Base-by-base conservation (phyloP, 2,888 invertebrate species). In the Mantis religiosa region DNA sequence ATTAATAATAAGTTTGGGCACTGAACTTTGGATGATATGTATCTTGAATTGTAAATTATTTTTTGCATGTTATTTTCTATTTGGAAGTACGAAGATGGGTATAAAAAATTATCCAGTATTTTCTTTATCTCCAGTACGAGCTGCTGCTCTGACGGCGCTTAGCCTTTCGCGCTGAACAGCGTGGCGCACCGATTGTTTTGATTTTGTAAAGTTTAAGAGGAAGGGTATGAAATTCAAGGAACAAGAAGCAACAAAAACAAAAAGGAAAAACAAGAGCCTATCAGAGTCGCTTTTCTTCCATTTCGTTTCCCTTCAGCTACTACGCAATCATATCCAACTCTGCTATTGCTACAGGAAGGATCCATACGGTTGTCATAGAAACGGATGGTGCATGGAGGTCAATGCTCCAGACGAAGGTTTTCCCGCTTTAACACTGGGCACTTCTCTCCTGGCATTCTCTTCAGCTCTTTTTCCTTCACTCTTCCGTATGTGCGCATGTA, bases 361-460 rank as follows among this genome's bases (percentile, higher is more conserved):
- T 89, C 89, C 89, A 89, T 89, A 88, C 89, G 87, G 89, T 89
- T 83, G 88, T 85, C 88, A 89, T 89, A 86, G 85, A 83, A 83
- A 89, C 89, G 88, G 89, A 83, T 83, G 88, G 85, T 87, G 87
- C 89, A 89, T 89, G 83, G 88, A 84, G 89, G 89, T 89, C 89
- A 89, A 85, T 88, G 89, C 82, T 82, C 89, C 83, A 88, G 89
- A 88, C 89, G 84, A 89, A 89, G 88, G 87, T 83, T 87, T 86
- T 82, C 85, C 86, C 27, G 54, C 81, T 25, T 20, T 34, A 71
- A 81, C 25, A 28, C 82, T 88, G 25, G 30, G 28, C 83, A n/a
- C 8, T 84, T n/a, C 86, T 82, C 87, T 41, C 82, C 47, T 85
- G 34, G 30, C 30, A 28, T 41, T 82, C 85, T 20, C 28, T 88